Conservation (phyloP, 2,113 vertebrate species). For the Coturnix japonica region DNA sequence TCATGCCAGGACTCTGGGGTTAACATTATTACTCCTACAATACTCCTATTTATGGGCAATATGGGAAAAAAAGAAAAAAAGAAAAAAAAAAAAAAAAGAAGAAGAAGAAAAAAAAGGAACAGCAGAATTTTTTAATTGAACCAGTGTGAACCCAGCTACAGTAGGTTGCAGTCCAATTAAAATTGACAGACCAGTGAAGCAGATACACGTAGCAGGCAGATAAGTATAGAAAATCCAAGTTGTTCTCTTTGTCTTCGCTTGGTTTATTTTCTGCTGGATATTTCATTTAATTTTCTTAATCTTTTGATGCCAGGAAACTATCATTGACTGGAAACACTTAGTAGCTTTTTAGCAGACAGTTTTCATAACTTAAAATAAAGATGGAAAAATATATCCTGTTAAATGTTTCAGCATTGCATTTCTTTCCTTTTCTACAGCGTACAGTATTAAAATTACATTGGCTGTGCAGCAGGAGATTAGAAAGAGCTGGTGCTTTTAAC, state of each 20-base stretch:
- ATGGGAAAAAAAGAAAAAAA: background rate
- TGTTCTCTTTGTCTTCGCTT: constrained; percentile 35
- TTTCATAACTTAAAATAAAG: constrained; percentile 74
- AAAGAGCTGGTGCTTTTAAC: constrained; percentile 66
- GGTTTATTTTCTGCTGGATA: constrained; percentile 38
- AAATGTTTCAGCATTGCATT: constrained; percentile 62
- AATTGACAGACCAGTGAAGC: constrained; percentile 74
- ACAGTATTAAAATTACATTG: constrained; percentile 67
- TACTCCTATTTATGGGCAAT: constrained; percentile 46
- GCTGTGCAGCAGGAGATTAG: constrained; percentile 69
- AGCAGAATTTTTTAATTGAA: constrained; percentile 75
- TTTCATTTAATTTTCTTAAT: constrained; percentile 62
- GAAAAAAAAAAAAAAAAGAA: background rate
- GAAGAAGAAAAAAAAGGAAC: constrained; percentile 40
- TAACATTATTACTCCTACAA: constrained; percentile 55
- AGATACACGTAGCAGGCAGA: constrained; percentile 47
- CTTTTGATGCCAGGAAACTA: constrained; percentile 71
- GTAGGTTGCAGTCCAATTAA: constrained; percentile 75
- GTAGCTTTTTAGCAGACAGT: constrained; percentile 69
- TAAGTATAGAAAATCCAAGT: constrained; percentile 68
- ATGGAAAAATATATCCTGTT: constrained; percentile 61
- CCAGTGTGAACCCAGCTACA: constrained; percentile 53
- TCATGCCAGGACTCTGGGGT: constrained; percentile 53
- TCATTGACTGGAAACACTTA: constrained; percentile 72
- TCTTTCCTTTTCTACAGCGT: constrained; percentile 53